A percentile compares a stretch with the other conserved stretches of the same genome.
Conservation (phyloP, 2,797 vertebrate species). For the Melopsittacus undulatus region DNA sequence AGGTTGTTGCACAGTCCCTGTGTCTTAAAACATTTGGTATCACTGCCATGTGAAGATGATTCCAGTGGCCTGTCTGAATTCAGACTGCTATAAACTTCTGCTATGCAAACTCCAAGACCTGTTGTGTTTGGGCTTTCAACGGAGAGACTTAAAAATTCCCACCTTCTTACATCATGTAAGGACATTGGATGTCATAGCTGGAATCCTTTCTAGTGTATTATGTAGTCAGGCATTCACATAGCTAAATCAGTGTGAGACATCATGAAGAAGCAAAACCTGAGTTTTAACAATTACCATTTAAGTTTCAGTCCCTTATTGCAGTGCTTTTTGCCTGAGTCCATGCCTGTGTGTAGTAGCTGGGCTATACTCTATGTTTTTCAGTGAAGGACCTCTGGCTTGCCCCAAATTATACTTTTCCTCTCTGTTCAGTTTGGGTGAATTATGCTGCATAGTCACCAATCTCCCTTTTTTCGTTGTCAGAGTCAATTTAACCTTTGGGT, state of each 20-base stretch:
- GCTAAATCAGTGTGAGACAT: not conserved
- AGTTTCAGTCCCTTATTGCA: not conserved
- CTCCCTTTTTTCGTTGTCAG: not conserved
- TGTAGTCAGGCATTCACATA: not conserved
- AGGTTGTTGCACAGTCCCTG: not conserved
- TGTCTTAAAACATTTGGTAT: not conserved
- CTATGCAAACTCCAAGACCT: not conserved
- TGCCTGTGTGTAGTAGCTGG: not conserved
- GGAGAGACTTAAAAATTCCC: not conserved
- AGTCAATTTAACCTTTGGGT: not conserved
- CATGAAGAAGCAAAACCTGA: not conserved
- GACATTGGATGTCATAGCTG: not conserved
- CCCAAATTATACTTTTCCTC: not conserved
- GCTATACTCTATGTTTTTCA: not conserved
- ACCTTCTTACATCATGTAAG: not conserved
- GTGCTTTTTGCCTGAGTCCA: not conserved
- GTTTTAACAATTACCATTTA: not conserved
- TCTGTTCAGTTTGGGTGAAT: not conserved
- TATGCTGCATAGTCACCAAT: not conserved
- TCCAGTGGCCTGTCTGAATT: not conserved
- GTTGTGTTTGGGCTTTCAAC: not conserved
- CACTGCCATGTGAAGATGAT: rapidly evolving
- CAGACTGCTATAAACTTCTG: not conserved
- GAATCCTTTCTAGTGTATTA: not conserved
- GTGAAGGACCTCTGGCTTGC: not conserved